Evolutionary conservation across 2,797 vertebrate genomes (phyloP).

Genomic region (Tinamus major): DNA sequence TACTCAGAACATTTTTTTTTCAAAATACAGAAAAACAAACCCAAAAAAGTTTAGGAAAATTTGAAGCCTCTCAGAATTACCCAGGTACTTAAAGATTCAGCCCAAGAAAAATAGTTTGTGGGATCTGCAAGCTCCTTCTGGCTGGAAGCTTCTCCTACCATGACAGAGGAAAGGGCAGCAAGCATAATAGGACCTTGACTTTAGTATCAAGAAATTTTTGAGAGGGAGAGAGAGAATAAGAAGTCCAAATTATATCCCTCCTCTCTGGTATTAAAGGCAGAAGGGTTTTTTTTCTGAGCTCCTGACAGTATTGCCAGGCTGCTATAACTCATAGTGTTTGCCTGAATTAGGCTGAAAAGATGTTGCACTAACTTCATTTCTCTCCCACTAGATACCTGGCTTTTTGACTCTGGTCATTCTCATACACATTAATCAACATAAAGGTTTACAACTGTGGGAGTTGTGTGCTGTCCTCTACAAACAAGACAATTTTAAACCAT

Average conservation of each 20-base stretch:
- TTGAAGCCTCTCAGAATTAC: background rate
- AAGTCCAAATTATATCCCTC: background rate
- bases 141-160: background rate
- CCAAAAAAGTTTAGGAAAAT: background rate
- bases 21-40: background rate
- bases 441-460: background rate
- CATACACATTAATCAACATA: background rate
- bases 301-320: background rate
- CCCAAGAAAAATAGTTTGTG: background rate
- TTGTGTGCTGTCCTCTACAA: background rate
- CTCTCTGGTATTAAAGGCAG: background rate
- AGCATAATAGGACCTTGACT: background rate
- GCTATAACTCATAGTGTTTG: background rate
- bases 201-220: background rate
- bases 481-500: background rate
- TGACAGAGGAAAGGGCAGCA: background rate
- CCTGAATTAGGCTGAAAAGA: background rate
- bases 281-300: background rate
- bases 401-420: background rate
- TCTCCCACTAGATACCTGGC: fast-evolving
- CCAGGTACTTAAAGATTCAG: background rate
- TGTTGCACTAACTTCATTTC: background rate
- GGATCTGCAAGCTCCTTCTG: background rate
- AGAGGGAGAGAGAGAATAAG: background rate
- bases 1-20: background rate